phyloP scores from a whole-genome alignment of 30 jellyfish, hydroid and myxozoan genomes.

The Haliclystus octoradiatus region DNA sequence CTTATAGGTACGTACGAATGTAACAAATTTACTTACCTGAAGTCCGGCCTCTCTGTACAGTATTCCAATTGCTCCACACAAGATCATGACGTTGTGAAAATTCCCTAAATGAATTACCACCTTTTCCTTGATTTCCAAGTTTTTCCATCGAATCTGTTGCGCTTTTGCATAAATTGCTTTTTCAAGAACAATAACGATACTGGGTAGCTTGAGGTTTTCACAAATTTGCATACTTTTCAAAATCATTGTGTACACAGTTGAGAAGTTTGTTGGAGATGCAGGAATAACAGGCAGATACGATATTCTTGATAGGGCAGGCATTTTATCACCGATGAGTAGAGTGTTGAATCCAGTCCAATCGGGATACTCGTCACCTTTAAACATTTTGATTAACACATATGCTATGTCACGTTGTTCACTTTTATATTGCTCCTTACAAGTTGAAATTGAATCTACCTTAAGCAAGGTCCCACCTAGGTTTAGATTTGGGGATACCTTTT shows the following conservation, averaged over 20 bases:
- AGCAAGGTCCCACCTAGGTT: no score
- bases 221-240: constrained; percentile 21
- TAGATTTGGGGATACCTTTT: no score
- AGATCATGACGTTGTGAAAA: constrained; percentile 19
- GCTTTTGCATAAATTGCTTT: constrained; percentile 25
- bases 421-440: constrained; percentile 7
- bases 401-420: constrained; percentile 7
- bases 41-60: constrained; percentile 11
- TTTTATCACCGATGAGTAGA: constrained; percentile 3
- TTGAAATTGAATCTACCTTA: no score
- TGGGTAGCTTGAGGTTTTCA: background rate
- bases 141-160: constrained; percentile 33
- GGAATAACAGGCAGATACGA: constrained; percentile 19
- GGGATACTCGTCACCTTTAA: constrained; percentile 5
- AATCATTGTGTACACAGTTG: constrained; percentile 8
- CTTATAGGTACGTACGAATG: background rate
- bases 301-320: constrained; percentile 18
- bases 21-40: background rate
- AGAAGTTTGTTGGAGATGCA: constrained; percentile 13
- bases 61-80: constrained; percentile 17
- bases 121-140: constrained; percentile 1
- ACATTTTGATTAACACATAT: constrained; percentile 4
- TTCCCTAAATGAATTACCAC: constrained; percentile 16
- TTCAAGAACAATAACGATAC: constrained; percentile 18
- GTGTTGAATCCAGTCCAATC: constrained; percentile 37